Evolutionary conservation across 2,113 vertebrate species (phyloP), one percentile per base, ranked within the genome.

Genomic region (Chaenogobius annularis): DNA sequence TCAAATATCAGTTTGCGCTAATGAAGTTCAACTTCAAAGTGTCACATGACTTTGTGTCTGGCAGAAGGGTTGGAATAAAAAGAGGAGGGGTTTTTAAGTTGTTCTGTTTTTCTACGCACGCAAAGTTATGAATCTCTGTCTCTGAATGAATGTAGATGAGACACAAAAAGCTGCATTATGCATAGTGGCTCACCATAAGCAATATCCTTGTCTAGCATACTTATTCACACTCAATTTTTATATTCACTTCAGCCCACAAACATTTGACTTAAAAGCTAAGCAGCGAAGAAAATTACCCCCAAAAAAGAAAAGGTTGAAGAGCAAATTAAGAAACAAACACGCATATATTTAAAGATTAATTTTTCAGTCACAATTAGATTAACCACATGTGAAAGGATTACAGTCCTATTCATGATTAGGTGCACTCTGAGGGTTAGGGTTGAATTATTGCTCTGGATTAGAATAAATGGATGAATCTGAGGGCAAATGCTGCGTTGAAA

Each of bases 101-200:
- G 72, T 65, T 79, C 85, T 76, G 79, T 78, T 87, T 90, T 80
- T 79, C 74, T 77, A 74, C 72, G 84, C 79, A 87, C 68, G 76
- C 86, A 82, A 88, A 79, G 50, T 75, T 89, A 75, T 86, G 80
- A 85, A 83, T 61, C 75, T 76, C 78, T 84, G 84, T 85, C 68
- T 86, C 59, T 87, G 85, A 88, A 89, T 88, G 88, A 90, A 90
- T 90, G 87, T 87, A 91, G 90, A 92, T 91, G 88, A 92, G 88
- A 87, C 87, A 87, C 82, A 90, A 91, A 91, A 87, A 83, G 81
- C 89, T 92, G 91, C 90, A 94, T 94, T 92, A 94, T 94, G 91
- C 93, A 93, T 90, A 88, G 80, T 46, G 50, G 87, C 87, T 91
- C 87, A 90, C 89, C 91, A 92, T 91, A 87, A 91, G 90, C 90